Base-by-base conservation (phyloP, 2,888 invertebrate genomes). In the Taenaris catops region DNA sequence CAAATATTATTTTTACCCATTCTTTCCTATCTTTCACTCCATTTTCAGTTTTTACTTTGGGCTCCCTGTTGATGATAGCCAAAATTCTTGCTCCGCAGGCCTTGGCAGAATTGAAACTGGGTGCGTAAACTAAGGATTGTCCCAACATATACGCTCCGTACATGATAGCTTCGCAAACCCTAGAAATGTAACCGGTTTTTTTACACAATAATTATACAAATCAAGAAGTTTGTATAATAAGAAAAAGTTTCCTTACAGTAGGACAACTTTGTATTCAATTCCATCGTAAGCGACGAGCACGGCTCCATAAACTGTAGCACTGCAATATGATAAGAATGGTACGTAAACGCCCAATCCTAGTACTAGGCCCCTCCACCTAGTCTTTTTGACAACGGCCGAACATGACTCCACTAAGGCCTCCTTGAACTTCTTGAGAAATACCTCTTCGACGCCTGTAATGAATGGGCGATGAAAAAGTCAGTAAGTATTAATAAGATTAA, bases 101-200 rank as follows among this genome's bases (percentile, higher is more conserved):
- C 49, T 91, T 91, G 0, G 93, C 94, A 7, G 91, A 90, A 54
- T 91, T 91, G 45, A 93, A 92, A 58, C 93, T 93, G 0, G 94
- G 94, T 0, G 92, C 93, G 61, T 92, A 94, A 0, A 93, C 93
- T 23, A 94, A 66, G 0, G 93, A 92, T 63, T 93, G 93, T 0
- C 93, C 94, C 49, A 94, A 64, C 92, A 93, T 93, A 88, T 93
- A 93, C 0, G 93, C 92, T 3, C 94, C 94, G 46, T 93, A 93
- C 66, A 94, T 92, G 1, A 94, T 70, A 0, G 93, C 91, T 65
- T 94, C 93, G 3, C 91, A 92, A 0, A 94, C 92, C 48, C 92
- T 92, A 46, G 5, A 60, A 52, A 14, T n/a, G n/a, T n/a, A n/a
- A n/a, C n/a, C n/a, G n/a, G n/a, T n/a, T n/a, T n/a, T n/a, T n/a